A percentile compares a stretch with the other conserved stretches of the same genome.
These are phyloP conservation scores for Agapornis canus DNA, from an alignment of 2,797 vertebrate species.

Conservation along the genomic window DNA sequence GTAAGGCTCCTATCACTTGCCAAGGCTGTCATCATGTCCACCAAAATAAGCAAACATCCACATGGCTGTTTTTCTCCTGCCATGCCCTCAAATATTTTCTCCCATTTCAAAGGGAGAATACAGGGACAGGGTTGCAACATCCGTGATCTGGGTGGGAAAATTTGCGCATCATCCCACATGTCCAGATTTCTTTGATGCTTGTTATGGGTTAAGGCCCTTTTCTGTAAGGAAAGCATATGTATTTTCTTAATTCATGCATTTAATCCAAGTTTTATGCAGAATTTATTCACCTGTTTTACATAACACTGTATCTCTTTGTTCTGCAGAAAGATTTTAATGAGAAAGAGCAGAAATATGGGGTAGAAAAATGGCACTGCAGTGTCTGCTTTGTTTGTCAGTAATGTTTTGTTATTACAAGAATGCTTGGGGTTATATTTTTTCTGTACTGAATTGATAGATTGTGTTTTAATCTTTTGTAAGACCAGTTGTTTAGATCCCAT, in stretches of 20 bases:
- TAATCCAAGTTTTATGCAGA: background rate
- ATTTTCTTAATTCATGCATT: background rate
- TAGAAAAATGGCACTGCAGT: background rate
- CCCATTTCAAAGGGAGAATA: background rate
- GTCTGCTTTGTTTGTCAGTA: slow-evolving; percentile 9
- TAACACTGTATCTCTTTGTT: background rate
- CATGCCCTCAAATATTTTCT: background rate
- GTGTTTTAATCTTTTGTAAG: slow-evolving; percentile 56
- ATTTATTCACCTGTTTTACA: background rate
- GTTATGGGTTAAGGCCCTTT: background rate
- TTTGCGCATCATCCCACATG: background rate
- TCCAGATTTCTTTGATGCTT: background rate
- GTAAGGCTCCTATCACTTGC: background rate
- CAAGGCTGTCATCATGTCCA: background rate
- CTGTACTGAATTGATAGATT: background rate
- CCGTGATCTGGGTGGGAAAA: background rate
- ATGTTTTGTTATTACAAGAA: slow-evolving; percentile 18
- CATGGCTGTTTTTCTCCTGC: background rate
- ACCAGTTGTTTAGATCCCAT: slow-evolving; percentile 42
- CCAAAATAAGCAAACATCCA: background rate
- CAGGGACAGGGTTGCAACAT: background rate
- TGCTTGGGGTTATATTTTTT: slow-evolving; percentile 28
- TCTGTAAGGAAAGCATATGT: background rate
- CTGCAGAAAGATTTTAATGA: background rate
- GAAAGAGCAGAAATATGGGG: background rate